phyloP scores from a whole-genome alignment of 2,113 vertebrate genomes.

The Muscicapa adusta region DNA sequence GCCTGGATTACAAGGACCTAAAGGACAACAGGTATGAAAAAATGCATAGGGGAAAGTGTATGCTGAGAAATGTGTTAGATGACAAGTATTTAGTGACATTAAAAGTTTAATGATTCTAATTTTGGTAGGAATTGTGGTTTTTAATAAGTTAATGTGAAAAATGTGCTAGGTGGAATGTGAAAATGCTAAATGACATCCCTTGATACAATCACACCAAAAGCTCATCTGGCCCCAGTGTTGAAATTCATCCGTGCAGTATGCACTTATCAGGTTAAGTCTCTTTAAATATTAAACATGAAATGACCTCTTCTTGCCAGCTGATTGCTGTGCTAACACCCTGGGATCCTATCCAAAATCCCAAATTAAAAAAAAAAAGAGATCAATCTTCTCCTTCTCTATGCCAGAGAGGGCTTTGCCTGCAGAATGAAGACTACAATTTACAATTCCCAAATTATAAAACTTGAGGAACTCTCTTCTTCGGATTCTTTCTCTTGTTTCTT shows the following conservation, averaged over 20 bases:
- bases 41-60: neutral
- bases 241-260: neutral
- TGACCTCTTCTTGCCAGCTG: neutral
- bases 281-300: neutral
- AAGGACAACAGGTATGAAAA: constrained; percentile 69
- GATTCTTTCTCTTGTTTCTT: neutral
- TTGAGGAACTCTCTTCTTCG: neutral
- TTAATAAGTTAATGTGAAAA: neutral
- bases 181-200: neutral
- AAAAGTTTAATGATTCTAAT: neutral
- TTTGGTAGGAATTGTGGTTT: neutral
- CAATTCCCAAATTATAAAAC: neutral
- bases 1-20: constrained; percentile 77
- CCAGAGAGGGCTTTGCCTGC: neutral
- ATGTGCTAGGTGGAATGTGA: neutral
- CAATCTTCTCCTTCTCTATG: neutral
- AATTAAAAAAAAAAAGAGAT: neutral
- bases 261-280: neutral
- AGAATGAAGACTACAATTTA: neutral
- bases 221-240: neutral
- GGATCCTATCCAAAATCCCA: neutral
- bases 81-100: neutral
- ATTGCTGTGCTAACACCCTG: neutral
- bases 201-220: neutral
- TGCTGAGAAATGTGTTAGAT: neutral